Conservation (phyloP, 2,888 invertebrate genomes). For the Limnephilus lunatus region DNA sequence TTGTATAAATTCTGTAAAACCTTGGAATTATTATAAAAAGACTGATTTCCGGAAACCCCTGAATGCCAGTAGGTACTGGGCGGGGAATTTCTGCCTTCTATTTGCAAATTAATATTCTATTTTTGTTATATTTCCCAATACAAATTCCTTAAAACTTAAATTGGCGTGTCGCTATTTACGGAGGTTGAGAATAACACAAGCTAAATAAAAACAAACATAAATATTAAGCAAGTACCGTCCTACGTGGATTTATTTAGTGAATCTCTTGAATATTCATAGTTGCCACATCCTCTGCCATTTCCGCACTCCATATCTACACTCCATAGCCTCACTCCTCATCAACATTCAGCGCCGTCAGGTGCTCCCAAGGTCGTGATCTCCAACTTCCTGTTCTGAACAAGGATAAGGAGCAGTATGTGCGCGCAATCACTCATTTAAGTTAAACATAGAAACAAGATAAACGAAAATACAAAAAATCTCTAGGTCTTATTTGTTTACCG, state of each 20-base stretch:
- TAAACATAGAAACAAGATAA: background rate
- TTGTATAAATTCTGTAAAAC: no score
- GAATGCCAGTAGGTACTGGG: background rate
- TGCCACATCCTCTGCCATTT: background rate
- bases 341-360: background rate
- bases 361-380: conserved; percentile 39
- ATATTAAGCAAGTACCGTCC: background rate
- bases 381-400: conserved; percentile 27
- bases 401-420: conserved; percentile 13
- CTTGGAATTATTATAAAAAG: background rate
- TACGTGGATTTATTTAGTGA: background rate
- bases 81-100: background rate
- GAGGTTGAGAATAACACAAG: background rate
- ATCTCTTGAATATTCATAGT: conserved; percentile 5
- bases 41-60: background rate
- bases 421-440: background rate
- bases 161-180: background rate
- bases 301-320: background rate
- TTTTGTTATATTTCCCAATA: background rate
- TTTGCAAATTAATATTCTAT: background rate
- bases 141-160: background rate
- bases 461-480: background rate
- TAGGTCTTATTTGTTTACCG: background rate
- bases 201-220: background rate
- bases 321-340: background rate